Percentiles rank a stretch among this genome's conserved stretches.
These are phyloP conservation scores for Parascotia fuliginaria DNA, from an alignment of 2,888 invertebrate genomes.

Conservation along the genomic window DNA sequence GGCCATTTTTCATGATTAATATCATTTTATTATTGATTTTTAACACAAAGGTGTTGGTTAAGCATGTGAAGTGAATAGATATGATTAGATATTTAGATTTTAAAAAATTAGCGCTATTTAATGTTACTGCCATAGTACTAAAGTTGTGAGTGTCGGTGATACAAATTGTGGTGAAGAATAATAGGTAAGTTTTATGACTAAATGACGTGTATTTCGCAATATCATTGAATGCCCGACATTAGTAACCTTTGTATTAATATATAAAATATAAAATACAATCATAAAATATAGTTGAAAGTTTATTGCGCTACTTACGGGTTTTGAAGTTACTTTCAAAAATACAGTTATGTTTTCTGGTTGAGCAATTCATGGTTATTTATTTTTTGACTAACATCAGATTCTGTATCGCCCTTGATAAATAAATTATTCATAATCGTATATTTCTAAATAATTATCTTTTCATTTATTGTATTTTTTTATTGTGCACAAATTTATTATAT, in stretches of 20 bases:
- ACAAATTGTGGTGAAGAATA: constrained; percentile 41
- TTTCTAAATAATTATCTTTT: neutral
- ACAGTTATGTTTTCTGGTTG: neutral
- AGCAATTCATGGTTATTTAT: too few species aligned
- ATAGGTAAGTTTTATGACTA: constrained; percentile 67
- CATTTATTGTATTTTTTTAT: neutral
- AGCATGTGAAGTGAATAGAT: constrained; percentile 28
- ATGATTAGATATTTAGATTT: constrained; percentile 19
- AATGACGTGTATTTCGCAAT: constrained; percentile 70
- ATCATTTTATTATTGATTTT: constrained; percentile 68
- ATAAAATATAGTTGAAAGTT: neutral
- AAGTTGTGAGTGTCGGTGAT: constrained; percentile 53
- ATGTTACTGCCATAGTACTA: constrained; percentile 38
- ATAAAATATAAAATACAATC: too few species aligned
- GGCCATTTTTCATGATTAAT: constrained; percentile 59
- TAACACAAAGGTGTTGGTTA: constrained; percentile 49
- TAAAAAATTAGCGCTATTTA: constrained; percentile 13
- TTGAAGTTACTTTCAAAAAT: constrained; percentile 12
- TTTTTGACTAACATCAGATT: too few species aligned
- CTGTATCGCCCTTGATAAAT: too few species aligned
- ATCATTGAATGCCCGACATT: constrained; percentile 24
- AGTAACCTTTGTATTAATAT: constrained; percentile 15
- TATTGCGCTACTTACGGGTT: neutral
- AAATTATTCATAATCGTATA: too few species aligned
- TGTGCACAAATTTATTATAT: neutral